phyloP scores from a whole-genome alignment of 2,888 invertebrate genomes.

The Philhelius pedissequus region DNA sequence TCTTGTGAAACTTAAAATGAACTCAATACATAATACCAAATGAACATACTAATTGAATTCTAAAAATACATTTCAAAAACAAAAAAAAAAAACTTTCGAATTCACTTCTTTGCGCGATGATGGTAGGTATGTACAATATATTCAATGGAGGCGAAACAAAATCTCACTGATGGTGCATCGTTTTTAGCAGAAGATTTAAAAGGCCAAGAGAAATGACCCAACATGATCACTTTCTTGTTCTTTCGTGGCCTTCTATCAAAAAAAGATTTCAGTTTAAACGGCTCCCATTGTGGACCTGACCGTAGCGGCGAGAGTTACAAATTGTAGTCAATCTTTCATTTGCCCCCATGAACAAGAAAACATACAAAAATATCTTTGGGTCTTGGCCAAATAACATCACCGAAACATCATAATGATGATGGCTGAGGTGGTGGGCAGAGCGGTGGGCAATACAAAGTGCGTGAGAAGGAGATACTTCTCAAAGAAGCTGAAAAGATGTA shows the following conservation, averaged over 20 bases:
- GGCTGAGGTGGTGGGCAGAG: not conserved
- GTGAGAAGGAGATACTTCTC: conserved; percentile 32
- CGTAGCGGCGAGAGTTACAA: conserved; percentile 53
- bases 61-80: conserved; percentile 19
- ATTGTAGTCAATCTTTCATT: conserved; percentile 64
- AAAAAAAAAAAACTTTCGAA: conserved; percentile 41
- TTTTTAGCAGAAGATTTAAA: conserved; percentile 1
- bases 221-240: conserved; percentile 59
- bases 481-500: conserved; percentile 19
- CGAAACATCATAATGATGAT: conserved; percentile 40
- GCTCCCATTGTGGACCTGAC: conserved; percentile 61
- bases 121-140: too few species aligned
- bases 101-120: not conserved
- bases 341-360: conserved; percentile 34
- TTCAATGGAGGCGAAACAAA: not conserved
- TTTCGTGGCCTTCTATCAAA: conserved; percentile 55
- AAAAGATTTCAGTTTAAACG: conserved; percentile 65
- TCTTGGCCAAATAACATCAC: conserved; percentile 58
- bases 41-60: conserved; percentile 43
- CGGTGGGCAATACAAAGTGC: not conserved
- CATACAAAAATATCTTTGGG: conserved; percentile 19
- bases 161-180: not conserved
- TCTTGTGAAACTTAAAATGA: not conserved
- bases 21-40: conserved; percentile 5
- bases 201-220: conserved; percentile 52